Conservation (phyloP, 2,797 vertebrate species). For the Heterohyrax brucei region DNA sequence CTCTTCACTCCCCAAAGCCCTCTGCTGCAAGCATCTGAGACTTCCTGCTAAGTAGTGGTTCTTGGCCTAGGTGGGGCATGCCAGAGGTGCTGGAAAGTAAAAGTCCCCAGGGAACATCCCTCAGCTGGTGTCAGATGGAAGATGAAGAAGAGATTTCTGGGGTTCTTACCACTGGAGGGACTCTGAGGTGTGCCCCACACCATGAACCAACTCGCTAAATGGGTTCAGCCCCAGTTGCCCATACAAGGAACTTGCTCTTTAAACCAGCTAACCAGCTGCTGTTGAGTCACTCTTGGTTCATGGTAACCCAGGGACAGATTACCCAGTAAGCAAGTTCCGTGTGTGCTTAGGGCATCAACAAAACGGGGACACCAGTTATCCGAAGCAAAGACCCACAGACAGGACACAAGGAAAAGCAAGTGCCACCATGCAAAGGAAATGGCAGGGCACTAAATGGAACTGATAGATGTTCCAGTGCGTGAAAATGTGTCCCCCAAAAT, state of each 20-base stretch:
- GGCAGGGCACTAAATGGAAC: too few relatives aligned
- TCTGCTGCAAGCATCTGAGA: background rate
- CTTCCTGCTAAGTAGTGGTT: background rate
- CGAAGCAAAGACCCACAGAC: too few relatives aligned
- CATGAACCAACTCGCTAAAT: background rate
- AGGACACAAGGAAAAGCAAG: too few relatives aligned
- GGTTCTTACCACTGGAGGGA: background rate
- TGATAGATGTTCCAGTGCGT: too few relatives aligned
- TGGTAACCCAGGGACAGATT: too few relatives aligned
- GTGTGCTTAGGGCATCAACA: too few relatives aligned
- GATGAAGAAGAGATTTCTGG: background rate
- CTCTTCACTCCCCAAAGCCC: background rate
- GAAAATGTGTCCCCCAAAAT: too few relatives aligned
- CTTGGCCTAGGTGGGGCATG: background rate
- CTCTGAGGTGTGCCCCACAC: background rate
- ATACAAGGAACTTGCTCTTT: background rate
- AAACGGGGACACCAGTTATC: too few relatives aligned
- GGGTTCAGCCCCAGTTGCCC: background rate
- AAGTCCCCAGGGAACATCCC: background rate
- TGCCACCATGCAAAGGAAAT: too few relatives aligned
- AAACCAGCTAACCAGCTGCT: too few relatives aligned
- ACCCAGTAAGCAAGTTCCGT: too few relatives aligned
- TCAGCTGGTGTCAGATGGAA: background rate
- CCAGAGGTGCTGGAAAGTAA: conserved; percentile 2
- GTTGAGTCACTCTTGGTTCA: too few relatives aligned